These are phyloP conservation scores for Characodon lateralis DNA, from an alignment of 2,797 vertebrate genomes.

Conservation along the genomic window DNA sequence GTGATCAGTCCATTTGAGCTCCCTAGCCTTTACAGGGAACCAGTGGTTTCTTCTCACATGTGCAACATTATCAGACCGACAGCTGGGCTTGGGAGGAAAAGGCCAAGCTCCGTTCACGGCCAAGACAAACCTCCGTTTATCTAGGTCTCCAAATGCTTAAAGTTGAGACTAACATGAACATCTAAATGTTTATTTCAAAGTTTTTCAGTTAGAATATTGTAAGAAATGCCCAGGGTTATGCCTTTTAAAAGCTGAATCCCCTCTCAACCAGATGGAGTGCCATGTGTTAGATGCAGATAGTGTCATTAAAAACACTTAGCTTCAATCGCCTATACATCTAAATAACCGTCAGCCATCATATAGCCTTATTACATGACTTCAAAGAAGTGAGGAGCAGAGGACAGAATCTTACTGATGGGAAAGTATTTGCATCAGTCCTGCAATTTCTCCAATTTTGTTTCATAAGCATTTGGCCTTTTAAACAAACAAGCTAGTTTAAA, in stretches of 20 bases:
- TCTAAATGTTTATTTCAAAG: conserved; percentile 10
- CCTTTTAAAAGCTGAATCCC: background rate
- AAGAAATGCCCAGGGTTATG: background rate
- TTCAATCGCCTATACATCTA: conserved; percentile 3
- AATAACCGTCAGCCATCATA: conserved; percentile 17
- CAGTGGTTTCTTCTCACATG: conserved; percentile 62
- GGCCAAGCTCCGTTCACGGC: conserved; percentile 61
- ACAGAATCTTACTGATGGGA: conserved; percentile 29
- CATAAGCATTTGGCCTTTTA: conserved; percentile 31
- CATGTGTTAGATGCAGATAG: conserved; percentile 4
- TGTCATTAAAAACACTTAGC: conserved; percentile 20
- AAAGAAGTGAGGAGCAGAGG: conserved; percentile 36
- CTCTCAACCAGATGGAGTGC: background rate
- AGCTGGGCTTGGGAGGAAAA: conserved; percentile 67
- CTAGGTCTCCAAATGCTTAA: conserved; percentile 30
- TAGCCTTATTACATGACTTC: conserved; percentile 39
- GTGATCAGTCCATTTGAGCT: conserved; percentile 73
- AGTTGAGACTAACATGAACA: conserved; percentile 3
- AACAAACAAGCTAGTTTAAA: conserved; percentile 35
- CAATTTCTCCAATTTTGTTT: conserved; percentile 47
- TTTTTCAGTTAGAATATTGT: conserved; percentile 1
- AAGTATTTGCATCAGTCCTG: conserved; percentile 50
- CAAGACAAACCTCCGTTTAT: conserved; percentile 46
- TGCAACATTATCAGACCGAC: conserved; percentile 66
- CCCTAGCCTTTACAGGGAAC: conserved; percentile 55